Percentiles rank a stretch among this genome's conserved stretches.
These are phyloP conservation scores for Leptarthrus brevirostris DNA, from an alignment of 2,888 invertebrate species.

Conservation along the genomic window DNA sequence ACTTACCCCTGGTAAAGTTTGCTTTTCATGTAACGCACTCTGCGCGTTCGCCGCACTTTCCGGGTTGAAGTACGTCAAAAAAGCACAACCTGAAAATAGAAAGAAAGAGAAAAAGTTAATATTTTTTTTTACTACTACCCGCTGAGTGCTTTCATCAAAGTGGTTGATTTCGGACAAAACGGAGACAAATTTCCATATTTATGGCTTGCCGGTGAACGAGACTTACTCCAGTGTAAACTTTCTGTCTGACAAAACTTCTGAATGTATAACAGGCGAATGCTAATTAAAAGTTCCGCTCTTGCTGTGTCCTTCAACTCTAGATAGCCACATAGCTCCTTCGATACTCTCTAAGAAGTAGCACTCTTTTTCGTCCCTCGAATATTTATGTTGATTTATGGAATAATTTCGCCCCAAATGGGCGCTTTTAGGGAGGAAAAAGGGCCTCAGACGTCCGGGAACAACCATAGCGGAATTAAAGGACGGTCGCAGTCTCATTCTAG, in stretches of 20 bases:
- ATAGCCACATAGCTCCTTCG: neutral
- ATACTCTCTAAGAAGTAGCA: constrained; percentile 17
- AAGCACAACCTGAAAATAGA: constrained; percentile 89
- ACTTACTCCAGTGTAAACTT: constrained; percentile 32
- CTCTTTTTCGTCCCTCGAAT: constrained; percentile 27
- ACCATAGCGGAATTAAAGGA: neutral
- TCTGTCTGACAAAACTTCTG: constrained; percentile 31
- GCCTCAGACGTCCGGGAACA: constrained; percentile 4
- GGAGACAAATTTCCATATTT: constrained; percentile 45
- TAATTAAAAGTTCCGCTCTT: constrained; percentile 49
- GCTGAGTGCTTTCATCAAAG: constrained; percentile 17
- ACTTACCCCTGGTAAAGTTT: constrained; percentile 98
- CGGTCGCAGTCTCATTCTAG: neutral
- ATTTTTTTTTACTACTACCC: neutral
- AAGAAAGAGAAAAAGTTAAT: neutral
- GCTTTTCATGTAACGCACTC: constrained; percentile 95
- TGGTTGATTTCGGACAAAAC: constrained; percentile 23
- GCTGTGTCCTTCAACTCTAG: constrained; percentile 15
- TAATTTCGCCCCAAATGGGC: constrained; percentile 39
- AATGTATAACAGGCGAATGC: constrained; percentile 46
- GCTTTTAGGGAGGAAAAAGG: constrained; percentile 15
- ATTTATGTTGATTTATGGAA: constrained; percentile 51
- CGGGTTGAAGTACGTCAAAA: constrained; percentile 97
- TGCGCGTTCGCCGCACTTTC: constrained; percentile 95
- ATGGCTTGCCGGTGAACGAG: constrained; percentile 33